These are phyloP conservation scores for Herminia tarsipennalis DNA, from an alignment of 2,888 invertebrate genomes.

Conservation along the genomic window DNA sequence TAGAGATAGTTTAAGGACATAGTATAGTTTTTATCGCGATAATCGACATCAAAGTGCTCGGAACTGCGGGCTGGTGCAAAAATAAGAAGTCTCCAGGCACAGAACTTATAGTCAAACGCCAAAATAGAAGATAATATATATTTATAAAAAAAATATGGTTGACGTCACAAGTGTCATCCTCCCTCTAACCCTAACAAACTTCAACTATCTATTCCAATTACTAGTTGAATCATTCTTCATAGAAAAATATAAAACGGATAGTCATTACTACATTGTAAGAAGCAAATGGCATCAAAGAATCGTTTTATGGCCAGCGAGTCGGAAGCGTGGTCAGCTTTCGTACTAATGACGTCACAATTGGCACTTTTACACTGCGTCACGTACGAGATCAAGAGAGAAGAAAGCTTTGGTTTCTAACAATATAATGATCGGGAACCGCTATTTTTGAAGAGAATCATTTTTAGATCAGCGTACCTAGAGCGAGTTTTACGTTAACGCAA, in stretches of 20 bases:
- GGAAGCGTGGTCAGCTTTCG: slow-evolving; percentile 73
- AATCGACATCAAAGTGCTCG: too few relatives aligned
- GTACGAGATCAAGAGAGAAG: slow-evolving; percentile 60
- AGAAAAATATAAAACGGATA: slow-evolving; percentile 25
- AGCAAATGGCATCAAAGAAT: slow-evolving; percentile 63
- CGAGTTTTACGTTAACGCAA: too few relatives aligned
- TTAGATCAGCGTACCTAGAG: too few relatives aligned
- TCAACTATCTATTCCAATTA: slow-evolving; percentile 16
- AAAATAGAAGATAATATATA: too few relatives aligned
- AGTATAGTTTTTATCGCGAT: too few relatives aligned
- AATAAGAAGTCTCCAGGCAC: too few relatives aligned
- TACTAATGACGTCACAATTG: slow-evolving; percentile 53
- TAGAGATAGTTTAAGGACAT: too few relatives aligned
- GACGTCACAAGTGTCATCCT: too few relatives aligned
- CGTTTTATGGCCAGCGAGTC: slow-evolving; percentile 59
- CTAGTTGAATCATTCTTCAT: slow-evolving; percentile 17
- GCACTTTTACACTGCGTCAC: slow-evolving; percentile 73
- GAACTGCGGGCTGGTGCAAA: too few relatives aligned
- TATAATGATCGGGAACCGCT: slow-evolving; percentile 13
- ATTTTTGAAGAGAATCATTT: slow-evolving; percentile 10
- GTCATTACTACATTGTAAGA: slow-evolving; percentile 33
- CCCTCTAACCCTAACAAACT: too few relatives aligned
- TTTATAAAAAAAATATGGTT: too few relatives aligned
- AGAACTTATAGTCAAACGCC: too few relatives aligned
- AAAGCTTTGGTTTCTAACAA: slow-evolving; percentile 8